phyloP scores from a whole-genome alignment of 2,888 invertebrate genomes.

The Plebejus melissa region DNA sequence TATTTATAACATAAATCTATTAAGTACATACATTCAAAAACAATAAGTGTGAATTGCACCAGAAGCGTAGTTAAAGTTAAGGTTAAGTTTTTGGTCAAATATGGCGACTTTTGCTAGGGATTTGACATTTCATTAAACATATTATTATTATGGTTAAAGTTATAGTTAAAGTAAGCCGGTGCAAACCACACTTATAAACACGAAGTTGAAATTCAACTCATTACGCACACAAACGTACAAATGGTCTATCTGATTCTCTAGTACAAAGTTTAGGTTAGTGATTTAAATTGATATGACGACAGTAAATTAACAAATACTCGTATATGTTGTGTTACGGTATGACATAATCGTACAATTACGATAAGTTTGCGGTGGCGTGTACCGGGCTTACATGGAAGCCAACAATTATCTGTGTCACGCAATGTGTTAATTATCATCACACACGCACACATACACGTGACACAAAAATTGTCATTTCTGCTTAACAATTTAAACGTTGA shows the following conservation, averaged over 20 bases:
- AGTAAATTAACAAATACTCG: constrained; percentile 20
- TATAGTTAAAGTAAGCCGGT: too few species aligned
- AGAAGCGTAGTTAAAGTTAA: too few species aligned
- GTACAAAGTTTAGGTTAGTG: not conserved
- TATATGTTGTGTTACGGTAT: constrained; percentile 32
- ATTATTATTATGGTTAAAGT: too few species aligned
- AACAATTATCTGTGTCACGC: constrained; percentile 66
- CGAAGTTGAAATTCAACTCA: too few species aligned
- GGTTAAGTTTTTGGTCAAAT: too few species aligned
- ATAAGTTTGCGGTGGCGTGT: constrained; percentile 54
- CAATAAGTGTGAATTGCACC: too few species aligned
- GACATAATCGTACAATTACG: constrained; percentile 63
- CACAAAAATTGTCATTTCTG: constrained; percentile 17
- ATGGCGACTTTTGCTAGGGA: too few species aligned
- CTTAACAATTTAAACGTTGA: constrained; percentile 14
- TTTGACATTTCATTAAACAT: too few species aligned
- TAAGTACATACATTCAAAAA: too few species aligned
- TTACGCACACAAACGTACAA: not conserved
- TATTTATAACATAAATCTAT: too few species aligned
- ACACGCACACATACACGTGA: constrained; percentile 31
- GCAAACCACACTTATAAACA: too few species aligned
- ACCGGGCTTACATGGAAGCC: constrained; percentile 52
- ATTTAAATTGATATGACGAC: constrained; percentile 6
- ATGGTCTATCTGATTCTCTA: not conserved
- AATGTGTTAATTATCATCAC: constrained; percentile 59